Base-by-base conservation (phyloP, 2,113 vertebrate genomes). In the Trichechus manatus region DNA sequence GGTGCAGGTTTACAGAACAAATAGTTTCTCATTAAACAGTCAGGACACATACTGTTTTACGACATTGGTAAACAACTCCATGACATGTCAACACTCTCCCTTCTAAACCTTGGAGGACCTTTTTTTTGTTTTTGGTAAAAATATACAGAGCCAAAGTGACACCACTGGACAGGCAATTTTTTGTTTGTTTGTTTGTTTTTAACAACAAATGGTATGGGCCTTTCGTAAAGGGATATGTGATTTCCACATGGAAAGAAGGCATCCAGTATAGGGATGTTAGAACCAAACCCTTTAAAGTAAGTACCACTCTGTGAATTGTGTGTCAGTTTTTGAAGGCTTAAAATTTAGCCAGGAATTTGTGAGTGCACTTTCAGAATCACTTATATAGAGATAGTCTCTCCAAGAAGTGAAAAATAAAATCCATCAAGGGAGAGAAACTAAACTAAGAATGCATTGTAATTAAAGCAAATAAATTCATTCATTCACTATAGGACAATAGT, bases 321-420 rank as follows among this genome's bases (percentile, higher is more conserved):
- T 68, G 9, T 39, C 83, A 33, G 3, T 72, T 87, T 91, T 83
- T 44, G 29, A 88, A 86, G 39, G 33, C 80, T 89, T 61, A 82
- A 90, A 84, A 85, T 33, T 93, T 81, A 88, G 44, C 33, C 88
- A 64, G 25, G 31, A 25, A 83, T 29, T 79, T 91, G 6, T 89
- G 66, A 95, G 31, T 89, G 89, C 50, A 79, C 19, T 92, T 23
- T 80, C 61, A 74, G 59, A 96, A 64, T 88, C 47, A 70, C 10
- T 89, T 78, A 70, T 4, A 50, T 29, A 53, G 75, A 83, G 29
- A 39, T 33, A 39, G 13, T 72, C 17, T 91, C 25, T 82, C 64
- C n/a, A 72, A 53, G 56, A 92, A 79, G 19, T 50, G 23, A 84
- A 68, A 63, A 72, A 85, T 33, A 70, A 95, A 94, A 68, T 72